Conservation (phyloP, 1,140 invertebrate species). For the Berghia stephanieae region DNA sequence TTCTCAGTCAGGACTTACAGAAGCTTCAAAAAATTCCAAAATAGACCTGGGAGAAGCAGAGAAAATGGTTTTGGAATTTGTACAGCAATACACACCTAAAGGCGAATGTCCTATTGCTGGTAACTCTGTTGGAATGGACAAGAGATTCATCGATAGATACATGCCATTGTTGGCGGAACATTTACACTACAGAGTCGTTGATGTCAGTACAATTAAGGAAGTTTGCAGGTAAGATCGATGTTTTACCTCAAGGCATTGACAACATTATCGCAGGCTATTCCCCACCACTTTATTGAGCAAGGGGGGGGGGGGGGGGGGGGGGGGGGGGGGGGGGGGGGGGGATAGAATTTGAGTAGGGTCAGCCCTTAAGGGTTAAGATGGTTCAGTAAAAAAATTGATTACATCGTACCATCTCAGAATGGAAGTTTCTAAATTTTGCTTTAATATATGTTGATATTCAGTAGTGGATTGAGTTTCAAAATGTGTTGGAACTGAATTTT, state of each 20-base stretch:
- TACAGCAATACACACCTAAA: slow-evolving; percentile 75
- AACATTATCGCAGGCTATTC: too few relatives aligned
- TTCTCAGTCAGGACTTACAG: slow-evolving; percentile 74
- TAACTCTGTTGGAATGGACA: slow-evolving; percentile 88
- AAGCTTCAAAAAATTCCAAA: slow-evolving; percentile 76
- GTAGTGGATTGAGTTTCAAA: too few relatives aligned
- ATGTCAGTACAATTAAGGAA: slow-evolving; percentile 92
- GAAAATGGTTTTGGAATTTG: slow-evolving; percentile 76
- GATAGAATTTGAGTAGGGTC: too few relatives aligned
- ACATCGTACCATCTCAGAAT: too few relatives aligned
- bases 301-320: too few relatives aligned
- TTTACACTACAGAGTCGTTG: slow-evolving; percentile 92
- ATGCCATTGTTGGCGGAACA: slow-evolving; percentile 73
- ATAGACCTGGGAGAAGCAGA: slow-evolving; percentile 77
- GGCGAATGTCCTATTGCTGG: slow-evolving; percentile 82
- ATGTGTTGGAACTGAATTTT: too few relatives aligned
- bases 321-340: too few relatives aligned
- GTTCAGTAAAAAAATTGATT: neutral
- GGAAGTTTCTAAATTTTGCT: too few relatives aligned
- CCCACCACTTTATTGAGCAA: too few relatives aligned
- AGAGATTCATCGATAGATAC: slow-evolving; percentile 62
- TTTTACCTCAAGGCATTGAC: neutral
- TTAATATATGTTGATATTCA: too few relatives aligned
- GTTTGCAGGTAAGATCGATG: slow-evolving; percentile 70
- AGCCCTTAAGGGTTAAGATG: neutral